Conservation (phyloP, 2,113 vertebrate species). For the Pterocles orientalis region DNA sequence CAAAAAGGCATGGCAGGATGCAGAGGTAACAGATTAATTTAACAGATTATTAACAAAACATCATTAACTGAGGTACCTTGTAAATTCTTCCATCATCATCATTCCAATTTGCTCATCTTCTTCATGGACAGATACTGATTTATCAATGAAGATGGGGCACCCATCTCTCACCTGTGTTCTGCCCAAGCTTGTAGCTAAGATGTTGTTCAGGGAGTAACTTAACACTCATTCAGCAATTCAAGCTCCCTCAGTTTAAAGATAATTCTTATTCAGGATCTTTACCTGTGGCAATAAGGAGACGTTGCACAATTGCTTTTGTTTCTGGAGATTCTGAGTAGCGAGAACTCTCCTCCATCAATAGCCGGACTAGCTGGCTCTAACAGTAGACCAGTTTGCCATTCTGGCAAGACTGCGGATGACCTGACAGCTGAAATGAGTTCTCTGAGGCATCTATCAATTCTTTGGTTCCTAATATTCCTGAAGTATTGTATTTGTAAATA, state of each 20-base stretch:
- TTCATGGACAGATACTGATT: background rate
- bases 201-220: background rate
- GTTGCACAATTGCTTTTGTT: background rate
- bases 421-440: background rate
- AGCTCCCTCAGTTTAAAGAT: background rate
- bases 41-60: background rate
- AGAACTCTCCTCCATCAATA: background rate
- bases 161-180: background rate
- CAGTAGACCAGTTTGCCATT: background rate
- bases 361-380: background rate
- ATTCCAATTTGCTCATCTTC: fast-evolving
- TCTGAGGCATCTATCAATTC: background rate
- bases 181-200: background rate
- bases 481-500: background rate
- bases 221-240: background rate
- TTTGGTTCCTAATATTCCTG: background rate
- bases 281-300: background rate
- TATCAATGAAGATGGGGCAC: background rate
- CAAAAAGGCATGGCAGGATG: background rate
- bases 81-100: background rate
- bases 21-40: background rate
- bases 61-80: background rate
- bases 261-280: background rate
- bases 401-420: background rate
- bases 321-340: background rate